phyloP scores from a whole-genome alignment of 2,797 vertebrate species.

The Labeo calbasu region DNA sequence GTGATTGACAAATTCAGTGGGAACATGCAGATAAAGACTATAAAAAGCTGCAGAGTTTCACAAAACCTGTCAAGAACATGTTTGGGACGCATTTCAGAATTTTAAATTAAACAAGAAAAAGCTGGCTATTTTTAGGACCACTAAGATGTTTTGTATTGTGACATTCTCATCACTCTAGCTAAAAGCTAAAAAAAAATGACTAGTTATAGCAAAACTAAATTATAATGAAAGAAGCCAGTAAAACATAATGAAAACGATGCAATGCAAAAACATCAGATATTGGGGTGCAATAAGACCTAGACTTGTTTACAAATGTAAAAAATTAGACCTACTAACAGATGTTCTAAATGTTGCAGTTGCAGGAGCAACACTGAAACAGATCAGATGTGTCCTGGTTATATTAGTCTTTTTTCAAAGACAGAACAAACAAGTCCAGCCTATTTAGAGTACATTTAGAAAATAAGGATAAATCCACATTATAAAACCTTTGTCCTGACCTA shows the following conservation, averaged over 20 bases:
- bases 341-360: not conserved
- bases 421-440: conserved; percentile 17
- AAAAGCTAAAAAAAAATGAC: not conserved
- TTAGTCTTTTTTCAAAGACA: not conserved
- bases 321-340: not conserved
- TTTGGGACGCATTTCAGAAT: not conserved
- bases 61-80: not conserved
- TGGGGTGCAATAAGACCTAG: not conserved
- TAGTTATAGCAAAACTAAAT: not conserved
- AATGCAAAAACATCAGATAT: not conserved
- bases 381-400: conserved; percentile 36
- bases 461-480: conserved; percentile 19
- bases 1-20: not conserved
- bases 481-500: conserved; percentile 2
- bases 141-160: not conserved
- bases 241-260: not conserved
- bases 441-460: conserved; percentile 21
- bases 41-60: conserved; percentile 5
- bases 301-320: conserved; percentile 1
- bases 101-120: not conserved
- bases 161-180: not conserved
- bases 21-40: not conserved
- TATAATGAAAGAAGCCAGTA: not conserved
- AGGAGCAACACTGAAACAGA: conserved; percentile 13
- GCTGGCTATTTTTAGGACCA: not conserved